Base-by-base conservation (phyloP, 2,888 invertebrate genomes). In the Erannis defoliaria region DNA sequence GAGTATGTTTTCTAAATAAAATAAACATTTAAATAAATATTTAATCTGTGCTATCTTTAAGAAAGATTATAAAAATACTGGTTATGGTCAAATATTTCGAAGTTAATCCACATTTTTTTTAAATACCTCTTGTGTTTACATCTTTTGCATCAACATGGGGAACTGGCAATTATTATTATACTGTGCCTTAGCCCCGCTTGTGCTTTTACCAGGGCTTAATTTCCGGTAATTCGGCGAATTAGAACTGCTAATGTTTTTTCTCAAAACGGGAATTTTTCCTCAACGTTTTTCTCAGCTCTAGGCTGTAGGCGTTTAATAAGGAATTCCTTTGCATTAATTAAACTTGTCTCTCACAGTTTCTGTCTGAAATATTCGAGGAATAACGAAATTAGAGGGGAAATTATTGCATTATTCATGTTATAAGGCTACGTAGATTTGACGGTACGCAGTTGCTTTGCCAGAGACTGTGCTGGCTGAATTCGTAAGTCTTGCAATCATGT, bases 401-500 rank as follows among this genome's bases (percentile, higher is more conserved):
- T 48, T 42, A 56, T 62, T 62, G 62, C 46, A 62, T 62, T 43
- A 57, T 57, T 62, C 62, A 62, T 62, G 45, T 62, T 51, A n/a
- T 55, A n/a, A 40, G 40, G 18, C 33, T 21, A 45, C 21, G 42
- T 59, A 42, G 50, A 43, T 43, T 49, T 48, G 48, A 54, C 35
- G 21, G 14, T 19, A 35, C n/a, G 26, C 21, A 19, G 33, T 46
- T 35, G 26, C 31, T 38, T 40, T 2, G 38, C 16, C 16, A 26
- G 37, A 3, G 14, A 18, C 9, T n/a, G 18, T 10, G 6, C 23
- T 37, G 8, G 33, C 5, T n/a, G 29, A 50, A 56, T 29, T 46
- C 48, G 14, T 16, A 38, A 46, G 23, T 33, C 38, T 33, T 21
- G 6, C n/a, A n/a, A n/a, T n/a, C n/a, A n/a, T n/a, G n/a, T n/a